Evolutionary conservation across 2,113 vertebrate species (phyloP).

Genomic region (Campylorhamphus procurvoides): DNA sequence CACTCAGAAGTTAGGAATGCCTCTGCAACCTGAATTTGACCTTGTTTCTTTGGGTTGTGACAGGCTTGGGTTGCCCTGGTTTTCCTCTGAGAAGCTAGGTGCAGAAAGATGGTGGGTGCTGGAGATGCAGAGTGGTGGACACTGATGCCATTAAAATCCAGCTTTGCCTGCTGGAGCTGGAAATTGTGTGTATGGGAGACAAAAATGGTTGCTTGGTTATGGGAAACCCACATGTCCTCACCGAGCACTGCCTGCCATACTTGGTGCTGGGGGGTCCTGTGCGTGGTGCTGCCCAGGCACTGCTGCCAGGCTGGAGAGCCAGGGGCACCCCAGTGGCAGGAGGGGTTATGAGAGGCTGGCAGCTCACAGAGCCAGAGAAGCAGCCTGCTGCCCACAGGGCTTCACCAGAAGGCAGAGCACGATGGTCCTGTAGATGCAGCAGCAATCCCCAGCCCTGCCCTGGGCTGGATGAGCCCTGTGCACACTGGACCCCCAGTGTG

Average conservation of each 20-base stretch:
- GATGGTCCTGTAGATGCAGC: not conserved
- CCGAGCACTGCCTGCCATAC: not conserved
- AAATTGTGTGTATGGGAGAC: not conserved
- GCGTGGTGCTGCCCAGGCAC: not conserved
- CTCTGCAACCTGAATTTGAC: not conserved
- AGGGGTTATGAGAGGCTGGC: not conserved
- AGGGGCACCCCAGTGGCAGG: not conserved
- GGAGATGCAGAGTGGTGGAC: not conserved
- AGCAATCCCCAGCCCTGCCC: not conserved
- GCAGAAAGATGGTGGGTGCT: not conserved
- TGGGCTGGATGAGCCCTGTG: not conserved
- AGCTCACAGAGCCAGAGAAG: not conserved
- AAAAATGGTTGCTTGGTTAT: not conserved
- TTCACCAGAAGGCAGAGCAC: fast-evolving
- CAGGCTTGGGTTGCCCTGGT: not conserved
- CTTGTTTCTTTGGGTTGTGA: not conserved
- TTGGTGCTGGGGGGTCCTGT: fast-evolving
- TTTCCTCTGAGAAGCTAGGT: fast-evolving
- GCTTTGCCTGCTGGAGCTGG: not conserved
- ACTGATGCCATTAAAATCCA: not conserved
- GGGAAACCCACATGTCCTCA: fast-evolving
- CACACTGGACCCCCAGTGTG: fast-evolving
- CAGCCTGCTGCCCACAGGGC: fast-evolving
- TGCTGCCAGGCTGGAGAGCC: not conserved
- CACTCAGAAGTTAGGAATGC: not conserved